Evolutionary conservation across 1,140 invertebrate genomes (phyloP).

Genomic region (Lordiphosa clarofinis): DNA sequence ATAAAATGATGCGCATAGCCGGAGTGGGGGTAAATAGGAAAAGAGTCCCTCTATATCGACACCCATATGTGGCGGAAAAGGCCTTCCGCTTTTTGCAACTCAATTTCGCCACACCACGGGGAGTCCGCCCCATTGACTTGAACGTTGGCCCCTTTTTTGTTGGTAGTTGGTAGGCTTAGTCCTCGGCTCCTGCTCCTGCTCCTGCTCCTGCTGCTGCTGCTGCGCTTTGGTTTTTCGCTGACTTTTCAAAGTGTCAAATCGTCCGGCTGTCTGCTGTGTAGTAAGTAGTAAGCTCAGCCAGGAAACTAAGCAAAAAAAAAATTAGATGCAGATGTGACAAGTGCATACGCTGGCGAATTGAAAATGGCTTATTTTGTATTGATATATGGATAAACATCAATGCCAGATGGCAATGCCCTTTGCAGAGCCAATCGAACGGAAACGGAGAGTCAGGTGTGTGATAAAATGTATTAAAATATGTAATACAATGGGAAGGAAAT

Average conservation of each 20-base stretch:
- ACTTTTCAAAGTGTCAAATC: conserved; percentile 70
- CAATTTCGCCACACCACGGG: conserved; percentile 42
- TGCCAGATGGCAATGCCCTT: conserved; percentile 40
- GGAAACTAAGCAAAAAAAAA: conserved; percentile 9
- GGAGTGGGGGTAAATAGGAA: conserved; percentile 6
- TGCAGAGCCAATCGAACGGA: conserved; percentile 15
- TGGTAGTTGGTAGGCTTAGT: conserved; percentile 16
- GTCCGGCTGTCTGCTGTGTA: conserved; percentile 36
- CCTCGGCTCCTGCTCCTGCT: no score
- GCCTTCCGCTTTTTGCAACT: conserved; percentile 16
- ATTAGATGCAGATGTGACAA: conserved; percentile 67
- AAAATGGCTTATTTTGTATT: conserved; percentile 65
- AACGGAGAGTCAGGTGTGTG: conserved; percentile 15
- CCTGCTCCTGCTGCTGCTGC: conserved; percentile 11
- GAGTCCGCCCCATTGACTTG: not conserved
- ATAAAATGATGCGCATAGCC: conserved; percentile 60
- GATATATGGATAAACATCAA: conserved; percentile 67
- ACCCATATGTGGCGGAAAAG: conserved; percentile 7
- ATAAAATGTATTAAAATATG: no score
- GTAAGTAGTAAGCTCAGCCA: not conserved
- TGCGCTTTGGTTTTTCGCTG: conserved; percentile 51
- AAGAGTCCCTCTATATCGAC: not conserved
- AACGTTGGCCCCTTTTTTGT: conserved; percentile 14
- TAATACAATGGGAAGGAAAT: no score
- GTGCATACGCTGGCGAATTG: conserved; percentile 55